Base-by-base conservation (phyloP, 2,797 vertebrate genomes). In the Rachycentron canadum region DNA sequence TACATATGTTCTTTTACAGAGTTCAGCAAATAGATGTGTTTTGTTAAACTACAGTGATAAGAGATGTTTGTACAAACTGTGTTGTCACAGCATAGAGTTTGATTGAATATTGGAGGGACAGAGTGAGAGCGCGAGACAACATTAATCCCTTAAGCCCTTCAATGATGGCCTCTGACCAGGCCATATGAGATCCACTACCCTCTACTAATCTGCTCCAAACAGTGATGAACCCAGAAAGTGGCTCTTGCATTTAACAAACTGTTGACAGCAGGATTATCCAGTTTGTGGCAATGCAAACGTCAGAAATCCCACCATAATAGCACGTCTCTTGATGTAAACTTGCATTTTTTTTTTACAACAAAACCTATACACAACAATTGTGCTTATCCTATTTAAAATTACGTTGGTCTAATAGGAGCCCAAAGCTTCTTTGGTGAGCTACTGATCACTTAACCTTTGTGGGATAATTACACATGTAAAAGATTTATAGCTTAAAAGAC, bases 111-210 rank as follows among this genome's bases (percentile, higher is more conserved):
- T 88, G 87, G 88, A 86, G 89, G 83, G 83, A 89, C 73, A 78
- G 86, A 84, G 81, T 65, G 80, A 87, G 76, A 86, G 86, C 66
- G 32, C 72, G 76, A 85, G 86, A 91, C 84, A 90, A 91, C 90
- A 93, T 94, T 95, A 95, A 96, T 95, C 94, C 94, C 66, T 94
- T 96, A 95, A 96, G 91, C 92, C 93, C 89, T 94, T 94, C 92
- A 93, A 92, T 91, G 92, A 94, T 95, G 94, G 91, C 93, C 93
- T 93, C 92, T 95, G 94, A 94, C 94, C 92, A 87, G 93, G 89
- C 91, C 93, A 92, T 94, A 95, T 95, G 94, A 95, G 93, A 94
- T 95, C 94, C 93, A 94, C 93, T 94, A 90, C 89, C 92, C 91
- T 89, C 84, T 70, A 86, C 90, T 95, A 96, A 95, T 95, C 94